A percentile compares a stretch with the other conserved stretches of the same genome.
Conservation (phyloP, 2,797 vertebrate genomes). For the Vireo griseus region DNA sequence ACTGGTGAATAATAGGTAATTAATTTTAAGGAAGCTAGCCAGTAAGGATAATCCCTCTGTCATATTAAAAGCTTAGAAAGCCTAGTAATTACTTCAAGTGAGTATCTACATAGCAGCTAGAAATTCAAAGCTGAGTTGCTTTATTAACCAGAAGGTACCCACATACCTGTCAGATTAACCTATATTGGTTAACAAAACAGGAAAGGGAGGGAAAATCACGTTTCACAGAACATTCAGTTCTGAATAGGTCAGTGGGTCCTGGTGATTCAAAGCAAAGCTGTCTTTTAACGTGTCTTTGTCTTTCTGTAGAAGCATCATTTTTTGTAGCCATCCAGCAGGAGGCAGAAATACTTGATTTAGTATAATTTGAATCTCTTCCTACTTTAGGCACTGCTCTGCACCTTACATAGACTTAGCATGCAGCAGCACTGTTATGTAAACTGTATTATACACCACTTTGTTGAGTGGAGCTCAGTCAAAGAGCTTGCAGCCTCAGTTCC, state of each 20-base stretch:
- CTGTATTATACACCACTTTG: not conserved
- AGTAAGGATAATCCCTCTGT: not conserved
- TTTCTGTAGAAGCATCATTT: not conserved
- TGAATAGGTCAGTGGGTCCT: not conserved
- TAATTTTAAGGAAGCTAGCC: conserved; percentile 9
- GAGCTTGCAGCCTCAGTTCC: not conserved
- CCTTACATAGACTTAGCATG: not conserved
- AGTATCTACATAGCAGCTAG: not conserved
- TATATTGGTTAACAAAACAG: not conserved
- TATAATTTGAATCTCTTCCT: not conserved
- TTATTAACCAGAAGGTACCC: not conserved
- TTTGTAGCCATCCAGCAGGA: not conserved
- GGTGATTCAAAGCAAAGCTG: not conserved
- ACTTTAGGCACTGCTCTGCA: not conserved
- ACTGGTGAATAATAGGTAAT: not conserved
- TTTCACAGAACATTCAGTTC: not conserved
- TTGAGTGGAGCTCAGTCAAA: not conserved
- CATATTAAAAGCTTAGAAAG: not conserved
- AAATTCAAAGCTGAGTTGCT: conserved; percentile 24
- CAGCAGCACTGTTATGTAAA: not conserved
- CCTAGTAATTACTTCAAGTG: conserved; percentile 7
- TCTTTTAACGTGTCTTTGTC: not conserved
- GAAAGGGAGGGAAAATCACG: not conserved
- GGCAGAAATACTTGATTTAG: not conserved
- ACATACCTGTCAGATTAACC: not conserved